phyloP scores from a whole-genome alignment of 23 tunicate species.

The Ciona savignyi region DNA sequence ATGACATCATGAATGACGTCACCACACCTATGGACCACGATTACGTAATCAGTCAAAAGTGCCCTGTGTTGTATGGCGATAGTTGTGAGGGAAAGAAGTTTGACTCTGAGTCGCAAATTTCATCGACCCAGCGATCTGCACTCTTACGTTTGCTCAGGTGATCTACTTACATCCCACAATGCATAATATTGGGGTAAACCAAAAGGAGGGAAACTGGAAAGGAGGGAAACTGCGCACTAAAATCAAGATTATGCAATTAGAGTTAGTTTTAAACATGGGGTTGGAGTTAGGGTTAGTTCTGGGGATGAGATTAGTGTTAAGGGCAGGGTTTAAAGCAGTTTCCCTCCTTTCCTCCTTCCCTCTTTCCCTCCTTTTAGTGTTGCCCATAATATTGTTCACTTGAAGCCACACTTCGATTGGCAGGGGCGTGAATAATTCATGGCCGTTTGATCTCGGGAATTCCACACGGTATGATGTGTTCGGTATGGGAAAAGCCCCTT shows the following conservation, averaged over 20 bases:
- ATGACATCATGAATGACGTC: neutral
- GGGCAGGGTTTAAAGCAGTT: too few species aligned
- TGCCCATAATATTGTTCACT: too few species aligned
- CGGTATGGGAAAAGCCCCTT: too few species aligned
- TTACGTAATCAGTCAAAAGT: neutral
- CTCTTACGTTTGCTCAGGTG: neutral
- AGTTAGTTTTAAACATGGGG: too few species aligned
- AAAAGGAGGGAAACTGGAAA: too few species aligned
- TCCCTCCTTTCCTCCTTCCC: too few species aligned
- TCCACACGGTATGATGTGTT: neutral
- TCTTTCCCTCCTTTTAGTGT: too few species aligned
- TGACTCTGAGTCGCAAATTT: neutral
- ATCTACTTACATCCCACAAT: neutral
- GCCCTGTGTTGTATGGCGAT: neutral
- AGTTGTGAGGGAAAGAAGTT: neutral
- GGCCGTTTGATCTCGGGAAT: neutral
- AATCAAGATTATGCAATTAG: too few species aligned
- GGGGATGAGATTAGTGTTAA: too few species aligned
- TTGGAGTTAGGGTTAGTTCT: too few species aligned
- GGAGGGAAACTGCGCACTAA: too few species aligned
- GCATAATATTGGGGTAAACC: too few species aligned
- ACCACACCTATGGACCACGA: neutral
- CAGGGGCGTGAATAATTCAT: neutral
- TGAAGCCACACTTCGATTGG: neutral
- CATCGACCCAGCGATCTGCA: neutral